These are phyloP conservation scores for Akabosia matsudoensis DNA, from an alignment of 1,140 invertebrate genomes.

Conservation along the genomic window DNA sequence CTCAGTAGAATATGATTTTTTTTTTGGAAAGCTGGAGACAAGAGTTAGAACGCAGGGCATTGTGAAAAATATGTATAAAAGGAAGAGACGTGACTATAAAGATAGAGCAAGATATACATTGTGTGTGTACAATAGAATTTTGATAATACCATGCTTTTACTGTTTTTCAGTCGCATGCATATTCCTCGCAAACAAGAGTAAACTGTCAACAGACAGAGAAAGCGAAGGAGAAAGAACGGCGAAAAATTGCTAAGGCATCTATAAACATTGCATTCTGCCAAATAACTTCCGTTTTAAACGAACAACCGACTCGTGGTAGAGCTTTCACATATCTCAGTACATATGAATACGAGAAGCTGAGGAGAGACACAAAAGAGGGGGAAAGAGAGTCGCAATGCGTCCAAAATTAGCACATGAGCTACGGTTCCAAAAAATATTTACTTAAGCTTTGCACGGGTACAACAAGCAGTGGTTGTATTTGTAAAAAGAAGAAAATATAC, in stretches of 20 bases:
- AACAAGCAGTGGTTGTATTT: neutral
- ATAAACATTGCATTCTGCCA: conserved; percentile 11
- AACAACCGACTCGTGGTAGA: neutral
- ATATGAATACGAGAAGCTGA: neutral
- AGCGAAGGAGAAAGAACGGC: neutral
- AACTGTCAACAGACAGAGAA: conserved; percentile 13
- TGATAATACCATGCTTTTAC: neutral
- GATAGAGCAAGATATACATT: neutral
- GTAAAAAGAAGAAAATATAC: neutral
- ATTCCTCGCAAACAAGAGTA: neutral
- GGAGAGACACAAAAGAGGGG: neutral
- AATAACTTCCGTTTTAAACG: conserved; percentile 14
- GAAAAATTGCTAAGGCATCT: neutral
- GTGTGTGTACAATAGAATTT: neutral
- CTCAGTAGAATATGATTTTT: conserved; percentile 8
- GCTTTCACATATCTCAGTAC: neutral
- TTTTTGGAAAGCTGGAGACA: neutral
- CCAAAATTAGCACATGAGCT: conserved; percentile 20
- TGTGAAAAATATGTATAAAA: neutral
- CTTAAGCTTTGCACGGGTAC: neutral
- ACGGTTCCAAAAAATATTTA: conserved; percentile 18
- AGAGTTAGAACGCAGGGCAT: neutral
- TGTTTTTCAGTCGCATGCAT: neutral
- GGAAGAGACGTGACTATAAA: neutral
- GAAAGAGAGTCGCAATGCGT: conserved; percentile 21